Evolutionary conservation across 2,113 vertebrate genomes (phyloP).

Genomic region (Mustela lutreola): DNA sequence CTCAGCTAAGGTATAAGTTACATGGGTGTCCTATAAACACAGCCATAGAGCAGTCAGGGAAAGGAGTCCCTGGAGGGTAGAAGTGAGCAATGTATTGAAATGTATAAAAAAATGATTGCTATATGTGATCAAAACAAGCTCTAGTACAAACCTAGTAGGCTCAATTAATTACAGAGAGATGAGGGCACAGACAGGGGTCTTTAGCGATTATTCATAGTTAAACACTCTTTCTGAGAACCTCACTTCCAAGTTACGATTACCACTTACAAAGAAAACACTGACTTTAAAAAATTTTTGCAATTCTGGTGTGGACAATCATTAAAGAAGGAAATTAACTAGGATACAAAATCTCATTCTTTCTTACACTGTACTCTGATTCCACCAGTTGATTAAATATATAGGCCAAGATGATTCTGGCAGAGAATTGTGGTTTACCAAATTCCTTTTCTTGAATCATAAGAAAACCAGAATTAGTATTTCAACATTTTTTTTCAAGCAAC

Average conservation of each 20-base stretch:
- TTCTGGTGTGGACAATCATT: slow-evolving; percentile 16
- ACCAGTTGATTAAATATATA: neutral
- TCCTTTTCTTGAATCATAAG: neutral
- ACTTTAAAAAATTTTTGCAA: slow-evolving; percentile 45
- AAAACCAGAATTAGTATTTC: slow-evolving; percentile 45
- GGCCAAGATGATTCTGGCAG: slow-evolving; percentile 28
- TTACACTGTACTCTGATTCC: neutral
- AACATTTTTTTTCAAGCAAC: slow-evolving; percentile 27
- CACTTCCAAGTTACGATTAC: slow-evolving; percentile 6
- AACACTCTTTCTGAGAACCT: slow-evolving; percentile 25
- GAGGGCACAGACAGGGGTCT: neutral
- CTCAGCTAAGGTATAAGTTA: slow-evolving; percentile 38
- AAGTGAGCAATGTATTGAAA: slow-evolving; percentile 57
- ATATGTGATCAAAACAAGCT: slow-evolving; percentile 65
- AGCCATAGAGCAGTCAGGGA: slow-evolving; percentile 37
- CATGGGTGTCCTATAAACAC: neutral
- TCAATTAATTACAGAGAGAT: slow-evolving; percentile 38
- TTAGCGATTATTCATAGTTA: neutral
- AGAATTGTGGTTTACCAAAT: neutral
- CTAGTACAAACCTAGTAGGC: slow-evolving; percentile 12
- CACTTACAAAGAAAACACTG: slow-evolving; percentile 55
- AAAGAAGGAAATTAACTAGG: slow-evolving; percentile 3
- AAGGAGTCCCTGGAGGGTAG: slow-evolving; percentile 21
- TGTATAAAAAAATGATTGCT: slow-evolving; percentile 38
- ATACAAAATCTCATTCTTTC: slow-evolving; percentile 21